Conservation (phyloP, 2,797 vertebrate species). For the Mionectes olivaceus region DNA sequence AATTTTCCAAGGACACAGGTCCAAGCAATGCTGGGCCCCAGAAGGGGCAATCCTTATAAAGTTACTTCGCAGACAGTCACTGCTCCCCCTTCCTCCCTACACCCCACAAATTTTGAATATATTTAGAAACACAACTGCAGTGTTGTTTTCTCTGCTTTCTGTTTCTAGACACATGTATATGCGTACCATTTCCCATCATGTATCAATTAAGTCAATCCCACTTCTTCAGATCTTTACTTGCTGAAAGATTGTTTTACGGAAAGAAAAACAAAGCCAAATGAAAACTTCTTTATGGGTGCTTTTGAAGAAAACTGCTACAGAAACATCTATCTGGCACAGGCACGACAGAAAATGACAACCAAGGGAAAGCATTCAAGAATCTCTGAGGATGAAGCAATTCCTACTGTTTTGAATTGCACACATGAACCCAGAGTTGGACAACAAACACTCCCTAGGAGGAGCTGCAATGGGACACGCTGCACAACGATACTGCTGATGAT, state of each 20-base stretch:
- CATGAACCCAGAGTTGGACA: not conserved
- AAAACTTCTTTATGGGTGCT: conserved; percentile 30
- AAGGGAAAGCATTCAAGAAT: conserved; percentile 52
- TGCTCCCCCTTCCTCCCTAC: not conserved
- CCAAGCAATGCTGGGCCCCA: not conserved
- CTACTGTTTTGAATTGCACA: conserved; percentile 59
- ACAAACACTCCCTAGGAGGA: not conserved
- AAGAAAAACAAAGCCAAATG: conserved; percentile 26
- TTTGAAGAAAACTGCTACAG: conserved; percentile 47
- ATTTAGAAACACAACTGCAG: not conserved
- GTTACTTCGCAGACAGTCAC: not conserved
- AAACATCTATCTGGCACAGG: conserved; percentile 15
- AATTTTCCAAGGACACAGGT: not conserved
- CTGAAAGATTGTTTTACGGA: conserved; percentile 38
- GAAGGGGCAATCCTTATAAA: not conserved
- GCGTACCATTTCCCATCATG: not conserved
- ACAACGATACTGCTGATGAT: fast-evolving
- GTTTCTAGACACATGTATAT: not conserved
- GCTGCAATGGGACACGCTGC: not conserved
- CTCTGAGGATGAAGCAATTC: conserved; percentile 55
- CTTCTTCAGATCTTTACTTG: conserved; percentile 27
- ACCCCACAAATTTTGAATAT: not conserved
- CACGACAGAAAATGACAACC: conserved; percentile 31
- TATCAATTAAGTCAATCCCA: not conserved
- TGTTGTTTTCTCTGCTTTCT: not conserved